A percentile compares a stretch with the other conserved stretches of the same genome.
Evolutionary conservation across 1,140 invertebrate genomes (phyloP).

Genomic region (Drosophila sp.): DNA sequence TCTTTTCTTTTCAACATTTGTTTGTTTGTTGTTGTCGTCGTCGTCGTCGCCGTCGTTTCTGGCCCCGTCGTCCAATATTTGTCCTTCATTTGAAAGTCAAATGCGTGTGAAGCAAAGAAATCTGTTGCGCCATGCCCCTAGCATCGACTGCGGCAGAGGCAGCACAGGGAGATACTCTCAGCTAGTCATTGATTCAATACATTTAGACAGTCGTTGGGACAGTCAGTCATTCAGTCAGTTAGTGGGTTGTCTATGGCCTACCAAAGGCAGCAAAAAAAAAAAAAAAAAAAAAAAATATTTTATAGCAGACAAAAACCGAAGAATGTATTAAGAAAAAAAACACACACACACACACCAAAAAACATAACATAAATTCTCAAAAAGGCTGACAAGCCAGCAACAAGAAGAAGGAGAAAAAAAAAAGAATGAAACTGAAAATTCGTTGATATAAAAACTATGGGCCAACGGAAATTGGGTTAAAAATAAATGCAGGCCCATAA

Average conservation of each 20-base stretch:
- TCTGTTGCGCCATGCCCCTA: constrained; percentile 65
- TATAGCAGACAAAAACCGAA: constrained; percentile 72
- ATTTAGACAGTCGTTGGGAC: constrained; percentile 14
- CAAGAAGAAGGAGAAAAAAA: constrained; percentile 25
- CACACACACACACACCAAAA: constrained; percentile 18
- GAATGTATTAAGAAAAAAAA: constrained; percentile 66
- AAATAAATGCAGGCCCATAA: constrained; percentile 72
- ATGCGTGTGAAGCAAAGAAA: constrained; percentile 78
- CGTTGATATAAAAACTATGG: constrained; percentile 76
- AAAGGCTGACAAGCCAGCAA: constrained; percentile 73
- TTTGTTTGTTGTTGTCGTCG: constrained; percentile 51
- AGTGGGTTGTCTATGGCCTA: constrained; percentile 14
- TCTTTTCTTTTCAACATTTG: constrained; percentile 37
- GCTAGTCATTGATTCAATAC: constrained; percentile 13
- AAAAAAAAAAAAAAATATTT: constrained; percentile 67
- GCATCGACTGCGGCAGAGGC: constrained; percentile 22
- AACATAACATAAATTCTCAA: constrained; percentile 79
- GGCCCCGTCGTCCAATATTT: constrained; percentile 66
- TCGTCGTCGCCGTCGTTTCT: neutral
- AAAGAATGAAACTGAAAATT: constrained; percentile 44
- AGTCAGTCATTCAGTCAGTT: constrained; percentile 2
- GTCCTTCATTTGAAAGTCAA: constrained; percentile 82
- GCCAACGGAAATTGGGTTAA: constrained; percentile 70
- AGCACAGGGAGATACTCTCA: constrained; percentile 4
- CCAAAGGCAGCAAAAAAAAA: constrained; percentile 41